Evolutionary conservation across 2,888 invertebrate species (phyloP), one percentile per base, ranked within the genome.

Genomic region (Balanococcus diminutus): DNA sequence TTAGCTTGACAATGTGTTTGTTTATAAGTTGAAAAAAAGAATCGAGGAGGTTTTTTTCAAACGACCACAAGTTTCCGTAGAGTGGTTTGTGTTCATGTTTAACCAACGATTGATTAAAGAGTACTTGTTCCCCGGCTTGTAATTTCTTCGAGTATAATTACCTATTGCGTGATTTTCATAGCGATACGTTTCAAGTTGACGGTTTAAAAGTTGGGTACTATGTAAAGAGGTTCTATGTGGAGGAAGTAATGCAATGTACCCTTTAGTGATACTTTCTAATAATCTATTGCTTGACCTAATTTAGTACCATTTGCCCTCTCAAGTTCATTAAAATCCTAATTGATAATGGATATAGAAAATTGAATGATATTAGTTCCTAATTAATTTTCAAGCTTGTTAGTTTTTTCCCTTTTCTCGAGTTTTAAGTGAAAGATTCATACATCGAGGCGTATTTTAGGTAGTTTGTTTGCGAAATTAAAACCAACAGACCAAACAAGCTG

Each of bases 41-140:
- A 36, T 28, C 22, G n/a, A 19, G 56, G 22, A 56, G 22, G 9
- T 56, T 56, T 56, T 56, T 56, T 46, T 42, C 36, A 36, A 79
- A 36, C 75, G 36, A 32, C 75, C 75, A 16, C 75, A 19, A 79
- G 28, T 28, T 79, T 79, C 6, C 36, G 19, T 28, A 79, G 36
- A 19, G 36, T 9, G 19, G 75, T 79, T 25, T n/a, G n/a, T 56
- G 36, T 36, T 79, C 75, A 36, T 79, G 32, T 79, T 79, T 31
- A 79, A 19, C 75, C 75, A 79, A 79, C 36, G 28, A 67, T 67
- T 67, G 67, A 67, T 67, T 67, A 67, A 67, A 67, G 67, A 67
- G 67, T 67, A 28, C 67, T 67, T 25, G 67, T 67, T 28, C 9
- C n/a, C 67, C 67, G 67, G 28, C 67, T 67, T 67, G 67, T 67